Percentiles rank a stretch among this genome's conserved stretches.
Conservation (phyloP, 2,888 invertebrate genomes). For the Acanthoscelides obtectus region DNA sequence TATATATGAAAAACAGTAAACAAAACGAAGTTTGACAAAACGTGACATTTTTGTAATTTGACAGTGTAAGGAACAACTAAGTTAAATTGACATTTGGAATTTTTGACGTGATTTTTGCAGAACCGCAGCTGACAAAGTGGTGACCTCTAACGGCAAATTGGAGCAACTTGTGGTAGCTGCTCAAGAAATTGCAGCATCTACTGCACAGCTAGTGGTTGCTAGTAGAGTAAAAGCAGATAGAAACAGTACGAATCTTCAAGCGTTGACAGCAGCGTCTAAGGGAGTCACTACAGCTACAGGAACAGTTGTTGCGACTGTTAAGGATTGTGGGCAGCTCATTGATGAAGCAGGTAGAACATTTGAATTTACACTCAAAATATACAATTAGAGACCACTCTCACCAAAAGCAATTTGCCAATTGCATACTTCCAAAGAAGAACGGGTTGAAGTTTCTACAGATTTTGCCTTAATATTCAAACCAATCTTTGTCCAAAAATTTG, state of each 20-base stretch:
- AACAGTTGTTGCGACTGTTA: slow-evolving; percentile 85
- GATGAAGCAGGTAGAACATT: slow-evolving; percentile 66
- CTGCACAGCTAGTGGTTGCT: slow-evolving; percentile 95
- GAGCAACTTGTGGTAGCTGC: slow-evolving; percentile 95
- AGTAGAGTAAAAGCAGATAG: slow-evolving; percentile 92
- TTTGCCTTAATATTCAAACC: too few relatives aligned
- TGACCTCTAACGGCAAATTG: slow-evolving; percentile 77
- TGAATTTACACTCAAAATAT: not conserved
- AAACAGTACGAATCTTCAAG: slow-evolving; percentile 71
- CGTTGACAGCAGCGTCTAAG: slow-evolving; percentile 80
- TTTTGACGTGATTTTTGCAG: too few relatives aligned
- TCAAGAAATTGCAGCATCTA: slow-evolving; percentile 93
- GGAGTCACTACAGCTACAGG: slow-evolving; percentile 74
- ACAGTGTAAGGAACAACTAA: too few relatives aligned
- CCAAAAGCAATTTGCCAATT: too few relatives aligned
- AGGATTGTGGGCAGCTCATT: slow-evolving; percentile 80
- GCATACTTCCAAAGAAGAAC: too few relatives aligned
- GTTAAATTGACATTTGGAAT: too few relatives aligned
- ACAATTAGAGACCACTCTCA: too few relatives aligned
- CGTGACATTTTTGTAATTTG: too few relatives aligned
- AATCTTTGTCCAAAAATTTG: too few relatives aligned
- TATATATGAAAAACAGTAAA: too few relatives aligned
- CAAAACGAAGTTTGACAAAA: too few relatives aligned
- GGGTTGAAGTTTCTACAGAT: too few relatives aligned
- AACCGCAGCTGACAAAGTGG: slow-evolving; percentile 88